Evolutionary conservation across 2,888 invertebrate genomes (phyloP), one percentile per base, ranked within the genome.

Genomic region (Drosophila melanocephala): DNA sequence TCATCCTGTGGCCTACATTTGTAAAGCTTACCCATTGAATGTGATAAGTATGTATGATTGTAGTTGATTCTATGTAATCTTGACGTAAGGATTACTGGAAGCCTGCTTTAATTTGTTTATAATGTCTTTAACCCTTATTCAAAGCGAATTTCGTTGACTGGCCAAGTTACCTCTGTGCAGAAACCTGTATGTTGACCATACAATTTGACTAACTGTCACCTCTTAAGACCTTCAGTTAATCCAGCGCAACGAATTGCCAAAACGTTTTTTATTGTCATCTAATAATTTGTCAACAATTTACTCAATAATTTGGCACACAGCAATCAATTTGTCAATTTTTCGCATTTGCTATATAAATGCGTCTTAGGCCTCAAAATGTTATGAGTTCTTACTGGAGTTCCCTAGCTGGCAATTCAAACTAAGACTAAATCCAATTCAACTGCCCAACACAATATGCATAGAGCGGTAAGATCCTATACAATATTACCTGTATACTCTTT

Each of bases 311-410:
- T 66, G 37, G 42, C 26, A 9, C 10, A 28, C 75, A 66, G 51
- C 53, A 66, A 51, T 69, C 63, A 72, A 75, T 73, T 78, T 76
- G 70, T 62, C 72, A 74, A 35, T 16, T 33, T 62, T 77, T 64
- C 51, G 26, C 35, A 22, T 77, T 62, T 52, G 74, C 62, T 86
- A 89, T 89, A 89, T 77, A 86, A 86, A 72, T 75, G 42, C 7
- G 28, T 30, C 37, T 57, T 79, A 72, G 79, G 72, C 75, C 67
- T 73, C 30, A 32, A 28, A 66, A 44, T 35, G 44, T 59, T 50
- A 89, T 86, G 90, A 90, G 90, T 91, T 89, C 86, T 84, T 86
- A 89, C 80, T 87, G 86, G 90, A 79, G 84, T 90, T 91, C 56
- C 67, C 71, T 74, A 28, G 52, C 32, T 57, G 75, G 78, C 75